Percentiles rank a stretch among this genome's conserved stretches.
Conservation (phyloP, 64 coral and sea anemone genomes). For the Cladopsammia gracilis region DNA sequence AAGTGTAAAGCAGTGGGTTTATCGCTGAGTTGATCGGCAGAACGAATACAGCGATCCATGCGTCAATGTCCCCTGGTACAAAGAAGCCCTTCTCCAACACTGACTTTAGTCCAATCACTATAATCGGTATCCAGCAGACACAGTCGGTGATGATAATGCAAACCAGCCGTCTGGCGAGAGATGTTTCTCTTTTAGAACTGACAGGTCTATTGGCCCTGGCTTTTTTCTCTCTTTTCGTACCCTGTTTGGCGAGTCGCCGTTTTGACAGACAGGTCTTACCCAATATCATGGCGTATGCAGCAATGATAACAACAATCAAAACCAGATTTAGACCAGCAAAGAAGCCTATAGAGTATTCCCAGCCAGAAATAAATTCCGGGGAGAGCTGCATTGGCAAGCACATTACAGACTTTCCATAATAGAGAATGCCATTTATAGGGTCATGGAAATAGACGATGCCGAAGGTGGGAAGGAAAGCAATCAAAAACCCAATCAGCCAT, state of each 20-base stretch:
- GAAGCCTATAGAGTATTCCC: background rate
- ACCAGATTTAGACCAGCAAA: background rate
- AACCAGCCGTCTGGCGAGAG: background rate
- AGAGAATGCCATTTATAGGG: too few relatives aligned
- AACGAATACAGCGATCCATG: slow-evolving; percentile 25
- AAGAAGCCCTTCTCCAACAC: background rate
- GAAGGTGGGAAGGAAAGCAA: slow-evolving; percentile 3
- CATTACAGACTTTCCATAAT: background rate
- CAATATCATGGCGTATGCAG: background rate
- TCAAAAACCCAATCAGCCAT: background rate
- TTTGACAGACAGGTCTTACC: background rate
- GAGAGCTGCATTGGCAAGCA: slow-evolving; percentile 25
- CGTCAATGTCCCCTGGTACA: background rate
- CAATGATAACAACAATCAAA: background rate
- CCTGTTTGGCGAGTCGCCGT: too few relatives aligned
- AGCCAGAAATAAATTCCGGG: background rate
- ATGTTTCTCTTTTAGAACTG: background rate
- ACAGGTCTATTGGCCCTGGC: background rate
- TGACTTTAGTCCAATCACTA: background rate
- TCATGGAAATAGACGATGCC: background rate
- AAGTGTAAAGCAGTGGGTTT: slow-evolving; percentile 16
- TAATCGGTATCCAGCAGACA: background rate
- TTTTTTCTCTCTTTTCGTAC: background rate
- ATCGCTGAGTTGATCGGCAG: slow-evolving; percentile 27
- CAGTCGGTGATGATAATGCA: background rate